phyloP scores from a whole-genome alignment of 2,797 vertebrate species.

The Cossypha polioptera region DNA sequence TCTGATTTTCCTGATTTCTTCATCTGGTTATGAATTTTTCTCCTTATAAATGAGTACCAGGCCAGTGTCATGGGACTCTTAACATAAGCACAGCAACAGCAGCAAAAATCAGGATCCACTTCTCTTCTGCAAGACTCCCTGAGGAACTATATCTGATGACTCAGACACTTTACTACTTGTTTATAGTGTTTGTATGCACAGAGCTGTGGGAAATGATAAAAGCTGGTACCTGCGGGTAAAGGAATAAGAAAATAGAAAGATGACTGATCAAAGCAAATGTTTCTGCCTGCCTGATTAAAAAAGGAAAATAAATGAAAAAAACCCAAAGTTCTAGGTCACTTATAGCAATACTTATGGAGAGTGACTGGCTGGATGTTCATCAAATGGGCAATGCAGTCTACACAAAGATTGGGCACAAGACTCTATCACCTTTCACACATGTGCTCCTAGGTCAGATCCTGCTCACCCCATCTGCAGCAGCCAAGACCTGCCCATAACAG shows the following conservation, averaged over 20 bases:
- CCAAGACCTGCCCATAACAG: background rate
- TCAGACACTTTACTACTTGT: conserved; percentile 54
- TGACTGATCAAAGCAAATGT: conserved; percentile 51
- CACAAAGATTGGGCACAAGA: background rate
- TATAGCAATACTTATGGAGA: background rate
- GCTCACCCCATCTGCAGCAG: background rate
- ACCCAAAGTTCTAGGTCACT: background rate
- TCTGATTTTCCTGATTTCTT: conserved; percentile 16
- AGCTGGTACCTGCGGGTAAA: conserved; percentile 39
- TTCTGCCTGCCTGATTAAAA: conserved; percentile 43
- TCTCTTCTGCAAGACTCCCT: conserved; percentile 30
- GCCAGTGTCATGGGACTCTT: conserved; percentile 4
- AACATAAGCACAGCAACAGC: conserved; percentile 35
- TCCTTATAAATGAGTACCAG: background rate
- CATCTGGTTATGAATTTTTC: conserved; percentile 1
- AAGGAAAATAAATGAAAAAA: background rate
- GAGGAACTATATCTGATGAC: conserved; percentile 43
- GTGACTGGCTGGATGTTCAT: background rate
- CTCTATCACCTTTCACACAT: background rate
- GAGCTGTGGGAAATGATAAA: conserved; percentile 61
- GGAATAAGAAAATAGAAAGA: conserved; percentile 52
- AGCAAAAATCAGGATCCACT: conserved; percentile 42
- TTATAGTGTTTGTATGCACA: conserved; percentile 44
- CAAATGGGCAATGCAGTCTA: background rate
- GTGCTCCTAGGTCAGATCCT: background rate